phyloP scores from a whole-genome alignment of 1,140 invertebrate species.

The Aphelenchoides fujianensis region DNA sequence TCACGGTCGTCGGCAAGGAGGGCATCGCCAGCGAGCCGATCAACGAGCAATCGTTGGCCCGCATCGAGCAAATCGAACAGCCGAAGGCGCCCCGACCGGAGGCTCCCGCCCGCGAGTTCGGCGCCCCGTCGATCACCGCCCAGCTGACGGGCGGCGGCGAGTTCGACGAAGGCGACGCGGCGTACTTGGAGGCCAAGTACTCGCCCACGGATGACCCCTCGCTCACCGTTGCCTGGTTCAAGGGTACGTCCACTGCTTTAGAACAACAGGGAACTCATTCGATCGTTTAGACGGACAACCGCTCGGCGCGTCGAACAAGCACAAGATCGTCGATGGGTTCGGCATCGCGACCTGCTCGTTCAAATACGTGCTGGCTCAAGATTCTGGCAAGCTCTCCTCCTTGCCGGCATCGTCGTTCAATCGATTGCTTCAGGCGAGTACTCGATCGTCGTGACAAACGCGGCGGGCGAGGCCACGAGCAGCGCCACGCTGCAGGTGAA shows the following conservation, averaged over 20 bases:
- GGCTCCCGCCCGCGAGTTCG: constrained; percentile 32
- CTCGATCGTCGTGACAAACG: constrained; percentile 34
- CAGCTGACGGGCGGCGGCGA: constrained; percentile 81
- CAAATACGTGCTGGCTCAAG: constrained; percentile 65
- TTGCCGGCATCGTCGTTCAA: constrained; percentile 65
- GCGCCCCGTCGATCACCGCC: constrained; percentile 83
- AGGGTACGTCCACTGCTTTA: background rate
- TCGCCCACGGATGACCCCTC: constrained; percentile 81
- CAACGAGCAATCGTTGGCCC: constrained; percentile 88
- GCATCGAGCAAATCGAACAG: constrained; percentile 83
- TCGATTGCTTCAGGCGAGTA: constrained; percentile 64
- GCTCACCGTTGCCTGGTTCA: constrained; percentile 47
- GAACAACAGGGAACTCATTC: too few relatives aligned
- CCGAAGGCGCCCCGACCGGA: constrained; percentile 38
- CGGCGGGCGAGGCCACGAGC: constrained; percentile 51
- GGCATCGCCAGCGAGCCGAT: constrained; percentile 88
- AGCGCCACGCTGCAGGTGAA: constrained; percentile 46
- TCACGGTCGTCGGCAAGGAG: constrained; percentile 70
- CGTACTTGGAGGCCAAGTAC: constrained; percentile 83
- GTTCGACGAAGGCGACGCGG: constrained; percentile 74
- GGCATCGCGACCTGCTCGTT: constrained; percentile 66
- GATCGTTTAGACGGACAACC: constrained; percentile 54
- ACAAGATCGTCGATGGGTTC: constrained; percentile 65
- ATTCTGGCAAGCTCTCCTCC: constrained; percentile 63
- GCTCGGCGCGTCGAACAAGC: constrained; percentile 61